These are phyloP conservation scores for Sorex araneus DNA, from an alignment of 2,113 vertebrate genomes.

Conservation along the genomic window DNA sequence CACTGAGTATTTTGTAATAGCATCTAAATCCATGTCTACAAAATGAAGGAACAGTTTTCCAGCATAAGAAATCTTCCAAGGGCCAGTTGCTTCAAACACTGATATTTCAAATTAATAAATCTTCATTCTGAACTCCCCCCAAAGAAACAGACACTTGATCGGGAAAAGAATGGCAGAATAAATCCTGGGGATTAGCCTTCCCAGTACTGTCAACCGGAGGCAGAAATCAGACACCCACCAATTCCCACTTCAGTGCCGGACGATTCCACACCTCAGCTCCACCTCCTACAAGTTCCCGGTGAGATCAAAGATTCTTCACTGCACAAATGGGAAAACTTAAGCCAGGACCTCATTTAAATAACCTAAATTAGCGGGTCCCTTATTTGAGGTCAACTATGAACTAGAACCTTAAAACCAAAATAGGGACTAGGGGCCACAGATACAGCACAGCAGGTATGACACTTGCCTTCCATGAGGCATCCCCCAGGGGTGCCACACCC, in stretches of 20 bases:
- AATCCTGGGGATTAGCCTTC: neutral
- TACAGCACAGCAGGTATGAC: too few species aligned
- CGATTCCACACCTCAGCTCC: neutral
- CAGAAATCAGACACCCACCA: neutral
- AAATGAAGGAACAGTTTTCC: conserved; percentile 65
- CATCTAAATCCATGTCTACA: conserved; percentile 88
- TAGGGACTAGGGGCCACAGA: neutral
- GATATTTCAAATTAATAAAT: neutral
- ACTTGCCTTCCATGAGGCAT: too few species aligned
- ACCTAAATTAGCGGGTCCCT: neutral
- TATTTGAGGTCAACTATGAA: neutral
- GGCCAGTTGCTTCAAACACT: conserved; percentile 24
- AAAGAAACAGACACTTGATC: neutral
- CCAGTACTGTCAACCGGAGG: neutral
- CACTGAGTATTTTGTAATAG: conserved; percentile 86
- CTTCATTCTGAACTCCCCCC: neutral
- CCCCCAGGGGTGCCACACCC: too few species aligned
- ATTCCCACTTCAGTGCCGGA: neutral
- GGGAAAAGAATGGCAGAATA: neutral
- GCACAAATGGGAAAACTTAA: neutral
- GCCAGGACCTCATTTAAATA: neutral
- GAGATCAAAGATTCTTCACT: neutral
- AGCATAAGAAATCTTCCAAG: neutral
- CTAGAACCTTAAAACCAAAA: neutral
- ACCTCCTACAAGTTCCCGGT: neutral